These are phyloP conservation scores for Ophion obscuratus DNA, from an alignment of 2,888 invertebrate species.

Conservation along the genomic window DNA sequence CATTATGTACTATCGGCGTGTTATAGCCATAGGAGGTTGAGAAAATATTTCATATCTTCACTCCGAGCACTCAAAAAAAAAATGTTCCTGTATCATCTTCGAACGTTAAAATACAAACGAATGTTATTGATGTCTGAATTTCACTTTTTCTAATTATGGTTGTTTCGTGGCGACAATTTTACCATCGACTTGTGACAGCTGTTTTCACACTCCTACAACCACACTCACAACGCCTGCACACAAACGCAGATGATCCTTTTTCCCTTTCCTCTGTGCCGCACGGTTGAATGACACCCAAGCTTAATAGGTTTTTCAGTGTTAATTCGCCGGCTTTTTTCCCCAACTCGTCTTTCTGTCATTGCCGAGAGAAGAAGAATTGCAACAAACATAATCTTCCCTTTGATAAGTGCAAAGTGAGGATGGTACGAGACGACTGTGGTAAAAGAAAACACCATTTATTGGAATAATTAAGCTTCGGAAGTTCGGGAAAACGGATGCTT, in stretches of 20 bases:
- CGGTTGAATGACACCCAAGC: neutral
- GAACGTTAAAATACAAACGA: neutral
- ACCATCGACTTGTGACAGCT: neutral
- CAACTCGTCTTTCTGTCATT: too few relatives aligned
- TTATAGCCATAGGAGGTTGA: too few relatives aligned
- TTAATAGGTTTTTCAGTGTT: neutral
- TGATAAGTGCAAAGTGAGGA: too few relatives aligned
- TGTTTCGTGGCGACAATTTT: neutral
- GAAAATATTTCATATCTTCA: too few relatives aligned
- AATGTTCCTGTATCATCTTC: constrained; percentile 11
- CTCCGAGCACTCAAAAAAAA: neutral
- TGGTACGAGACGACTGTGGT: too few relatives aligned
- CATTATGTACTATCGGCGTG: neutral
- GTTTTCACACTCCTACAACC: constrained; percentile 11
- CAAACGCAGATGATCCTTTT: constrained; percentile 9
- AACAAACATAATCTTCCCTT: too few relatives aligned
- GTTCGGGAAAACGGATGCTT: too few relatives aligned
- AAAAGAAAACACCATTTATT: too few relatives aligned
- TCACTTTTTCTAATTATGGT: neutral
- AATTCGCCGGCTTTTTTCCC: too few relatives aligned
- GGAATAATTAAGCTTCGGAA: too few relatives aligned
- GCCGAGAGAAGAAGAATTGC: too few relatives aligned
- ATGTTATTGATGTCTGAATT: neutral
- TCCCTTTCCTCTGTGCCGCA: neutral
- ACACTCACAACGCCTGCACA: constrained; percentile 19